Base-by-base conservation (phyloP, 2,113 vertebrate species). In the Zeus faber region DNA sequence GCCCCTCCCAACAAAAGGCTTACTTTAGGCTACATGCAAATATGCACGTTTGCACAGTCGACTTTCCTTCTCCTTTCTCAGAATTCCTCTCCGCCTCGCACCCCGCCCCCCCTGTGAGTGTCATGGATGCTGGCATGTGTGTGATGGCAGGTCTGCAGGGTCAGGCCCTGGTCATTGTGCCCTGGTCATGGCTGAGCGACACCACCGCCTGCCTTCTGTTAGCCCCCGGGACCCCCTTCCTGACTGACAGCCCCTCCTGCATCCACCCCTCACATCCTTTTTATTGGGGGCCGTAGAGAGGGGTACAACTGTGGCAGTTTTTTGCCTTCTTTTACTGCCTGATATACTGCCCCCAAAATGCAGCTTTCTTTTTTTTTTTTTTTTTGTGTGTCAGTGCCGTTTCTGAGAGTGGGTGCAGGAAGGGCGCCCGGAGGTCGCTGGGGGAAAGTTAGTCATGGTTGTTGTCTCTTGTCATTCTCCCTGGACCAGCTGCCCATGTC, bases 191-290 rank as follows among this genome's bases (percentile, higher is more conserved):
- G 81, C 80, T 88, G 80, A 87, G 76, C 69, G 83, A 84, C 83
- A 85, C 81, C 62, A 76, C 79, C 71, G 82, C 78, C 82, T 85
- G 83, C 83, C 84, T 85, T 82, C 84, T 89, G 83, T 84, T 82
- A 77, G 79, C 80, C 76, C 80, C 66, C 70, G 81, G 72, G 80
- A 79, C 80, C 83, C 76, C 11, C 72, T 70, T 58, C 43, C 49
- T 88, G 86, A 86, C 65, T 87, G 85, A 84, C 81, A 81, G 80
- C 74, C 80, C 80, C 85, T 83, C 78, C 79, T 83, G 82, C 70
- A 75, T 76, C 73, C 64, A 78, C 78, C 77, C 77, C 72, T 70
- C 54, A 27, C 62, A 81, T 84, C 74, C 76, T 85, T 84, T 84
- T 83, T 84, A 84, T 79, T 80, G 72, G 76, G 73, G 77, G 71